A percentile compares a stretch with the other conserved stretches of the same genome.
Evolutionary conservation across 2,888 invertebrate species (phyloP).

Genomic region (Eilema caniola): DNA sequence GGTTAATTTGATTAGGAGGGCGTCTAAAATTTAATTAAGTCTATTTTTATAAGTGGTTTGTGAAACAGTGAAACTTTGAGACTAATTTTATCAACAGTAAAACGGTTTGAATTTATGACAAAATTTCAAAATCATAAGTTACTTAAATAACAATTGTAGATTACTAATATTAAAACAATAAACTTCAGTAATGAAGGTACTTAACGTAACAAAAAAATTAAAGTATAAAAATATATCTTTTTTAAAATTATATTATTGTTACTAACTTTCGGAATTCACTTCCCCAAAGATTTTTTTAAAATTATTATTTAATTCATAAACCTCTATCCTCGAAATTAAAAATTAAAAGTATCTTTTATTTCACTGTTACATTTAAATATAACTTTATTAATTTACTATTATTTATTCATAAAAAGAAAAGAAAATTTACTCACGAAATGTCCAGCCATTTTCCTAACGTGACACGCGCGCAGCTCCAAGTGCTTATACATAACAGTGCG

Average conservation of each 20-base stretch:
- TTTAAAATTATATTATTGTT: too few species aligned
- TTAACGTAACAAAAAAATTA: too few species aligned
- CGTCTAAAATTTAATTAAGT: not conserved
- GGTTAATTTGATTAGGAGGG: not conserved
- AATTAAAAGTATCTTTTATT: not conserved
- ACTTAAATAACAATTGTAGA: not conserved
- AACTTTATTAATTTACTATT: not conserved
- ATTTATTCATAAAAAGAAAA: not conserved
- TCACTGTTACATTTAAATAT: not conserved
- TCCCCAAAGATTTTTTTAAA: not conserved
- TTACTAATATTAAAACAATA: not conserved
- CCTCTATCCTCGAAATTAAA: not conserved
- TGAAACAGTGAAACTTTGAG: not conserved
- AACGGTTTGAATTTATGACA: too few species aligned
- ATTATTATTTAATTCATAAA: not conserved
- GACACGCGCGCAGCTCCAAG: constrained; percentile 50
- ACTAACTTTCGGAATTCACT: too few species aligned
- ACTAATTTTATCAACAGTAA: not conserved
- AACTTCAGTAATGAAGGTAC: not conserved
- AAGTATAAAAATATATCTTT: too few species aligned
- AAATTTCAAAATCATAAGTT: too few species aligned
- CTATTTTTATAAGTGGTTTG: not conserved
- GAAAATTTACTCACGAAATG: constrained; percentile 59
- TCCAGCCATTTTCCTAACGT: constrained; percentile 59
- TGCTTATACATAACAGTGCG: constrained; percentile 58